phyloP scores from a whole-genome alignment of 2,113 vertebrate species.

The Mungos mungo region DNA sequence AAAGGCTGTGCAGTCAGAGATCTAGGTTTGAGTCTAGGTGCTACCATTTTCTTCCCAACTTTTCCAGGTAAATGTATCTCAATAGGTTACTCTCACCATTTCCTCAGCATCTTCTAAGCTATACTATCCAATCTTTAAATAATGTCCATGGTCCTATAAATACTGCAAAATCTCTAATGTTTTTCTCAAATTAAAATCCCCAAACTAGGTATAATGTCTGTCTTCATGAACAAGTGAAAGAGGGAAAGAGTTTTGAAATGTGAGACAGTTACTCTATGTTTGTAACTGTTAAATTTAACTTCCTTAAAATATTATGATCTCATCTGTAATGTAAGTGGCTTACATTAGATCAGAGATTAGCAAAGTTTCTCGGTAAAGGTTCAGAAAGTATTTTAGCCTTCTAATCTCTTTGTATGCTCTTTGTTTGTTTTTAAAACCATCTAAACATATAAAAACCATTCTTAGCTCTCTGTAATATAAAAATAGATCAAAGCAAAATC shows the following conservation, averaged over 20 bases:
- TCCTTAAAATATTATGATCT: conserved; percentile 33
- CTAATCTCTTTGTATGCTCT: neutral
- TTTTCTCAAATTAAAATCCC: conserved; percentile 11
- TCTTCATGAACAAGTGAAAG: neutral
- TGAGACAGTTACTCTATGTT: neutral
- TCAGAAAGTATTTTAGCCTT: neutral
- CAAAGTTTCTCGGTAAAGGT: neutral
- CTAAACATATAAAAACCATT: conserved; percentile 27
- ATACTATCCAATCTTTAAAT: conserved; percentile 28
- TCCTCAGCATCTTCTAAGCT: neutral
- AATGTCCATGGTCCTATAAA: neutral
- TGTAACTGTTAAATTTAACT: neutral
- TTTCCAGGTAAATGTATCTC: conserved; percentile 30
- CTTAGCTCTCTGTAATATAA: neutral
- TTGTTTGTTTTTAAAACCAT: neutral
- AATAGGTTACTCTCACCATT: conserved; percentile 2
- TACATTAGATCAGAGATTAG: neutral
- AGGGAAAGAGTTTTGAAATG: neutral
- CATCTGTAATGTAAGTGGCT: neutral
- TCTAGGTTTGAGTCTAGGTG: neutral
- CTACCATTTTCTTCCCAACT: neutral
- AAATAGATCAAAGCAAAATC: neutral
- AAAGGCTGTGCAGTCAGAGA: neutral
- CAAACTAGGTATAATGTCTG: neutral
- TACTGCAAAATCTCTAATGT: neutral